Conservation (phyloP, 1,140 invertebrate species). For the Agrypnia vestita region DNA sequence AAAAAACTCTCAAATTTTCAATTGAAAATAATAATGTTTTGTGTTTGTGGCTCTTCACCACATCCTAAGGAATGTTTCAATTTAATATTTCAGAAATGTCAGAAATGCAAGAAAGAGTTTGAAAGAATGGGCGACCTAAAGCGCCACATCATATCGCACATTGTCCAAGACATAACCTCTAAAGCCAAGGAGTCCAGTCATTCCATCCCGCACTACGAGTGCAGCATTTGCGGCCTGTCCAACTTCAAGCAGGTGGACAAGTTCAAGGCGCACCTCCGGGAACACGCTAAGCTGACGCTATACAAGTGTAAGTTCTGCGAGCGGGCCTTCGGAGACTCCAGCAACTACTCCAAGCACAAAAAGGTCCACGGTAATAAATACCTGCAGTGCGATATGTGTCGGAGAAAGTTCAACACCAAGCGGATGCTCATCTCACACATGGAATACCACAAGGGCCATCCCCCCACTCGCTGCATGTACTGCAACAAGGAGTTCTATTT, state of each 20-base stretch:
- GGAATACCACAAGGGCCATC: constrained; percentile 67
- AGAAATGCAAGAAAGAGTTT: constrained; percentile 69
- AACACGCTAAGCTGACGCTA: constrained; percentile 69
- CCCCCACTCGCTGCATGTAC: constrained; percentile 64
- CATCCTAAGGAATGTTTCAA: constrained; percentile 37
- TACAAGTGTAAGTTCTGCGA: constrained; percentile 71
- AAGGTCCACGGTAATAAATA: constrained; percentile 68
- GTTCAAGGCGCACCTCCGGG: constrained; percentile 69
- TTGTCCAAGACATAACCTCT: constrained; percentile 62
- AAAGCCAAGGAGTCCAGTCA: constrained; percentile 63
- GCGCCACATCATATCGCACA: constrained; percentile 70
- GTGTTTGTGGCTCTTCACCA: too few species aligned
- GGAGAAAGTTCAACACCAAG: constrained; percentile 70
- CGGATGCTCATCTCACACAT: constrained; percentile 70
- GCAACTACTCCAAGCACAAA: constrained; percentile 72
- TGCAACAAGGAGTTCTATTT: constrained; percentile 68
- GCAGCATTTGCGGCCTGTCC: constrained; percentile 66
- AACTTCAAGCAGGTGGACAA: constrained; percentile 67
- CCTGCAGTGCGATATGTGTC: constrained; percentile 69
- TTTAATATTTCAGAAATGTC: constrained; percentile 64
- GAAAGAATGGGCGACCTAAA: constrained; percentile 69
- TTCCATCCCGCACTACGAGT: constrained; percentile 61
- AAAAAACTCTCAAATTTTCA: too few species aligned
- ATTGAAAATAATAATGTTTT: too few species aligned
- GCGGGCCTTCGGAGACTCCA: constrained; percentile 71